These are phyloP conservation scores for Bradypodion pumilum DNA, from an alignment of 2,797 vertebrate species.

Conservation along the genomic window DNA sequence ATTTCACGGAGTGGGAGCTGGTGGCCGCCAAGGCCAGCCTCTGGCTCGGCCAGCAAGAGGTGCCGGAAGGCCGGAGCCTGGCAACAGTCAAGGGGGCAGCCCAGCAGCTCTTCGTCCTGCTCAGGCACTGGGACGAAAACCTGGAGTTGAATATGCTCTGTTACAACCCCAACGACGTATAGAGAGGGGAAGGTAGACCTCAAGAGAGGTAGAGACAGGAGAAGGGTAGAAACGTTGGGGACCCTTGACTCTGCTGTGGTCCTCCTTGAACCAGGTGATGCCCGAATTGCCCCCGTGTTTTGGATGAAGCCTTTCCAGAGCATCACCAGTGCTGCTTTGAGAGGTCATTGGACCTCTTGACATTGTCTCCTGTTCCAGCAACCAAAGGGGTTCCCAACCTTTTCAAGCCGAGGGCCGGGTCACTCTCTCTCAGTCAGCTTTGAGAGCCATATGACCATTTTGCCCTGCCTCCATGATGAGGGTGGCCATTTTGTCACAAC, in stretches of 20 bases:
- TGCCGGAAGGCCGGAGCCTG: conserved; percentile 85
- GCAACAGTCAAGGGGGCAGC: conserved; percentile 84
- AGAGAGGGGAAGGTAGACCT: neutral
- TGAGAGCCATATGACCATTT: too few species aligned
- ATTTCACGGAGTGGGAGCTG: conserved; percentile 95
- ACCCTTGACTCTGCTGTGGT: too few species aligned
- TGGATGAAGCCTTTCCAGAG: too few species aligned
- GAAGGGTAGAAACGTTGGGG: neutral
- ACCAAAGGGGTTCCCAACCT: too few species aligned
- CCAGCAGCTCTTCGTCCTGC: conserved; percentile 95
- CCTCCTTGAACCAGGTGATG: neutral
- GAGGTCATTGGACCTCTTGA: neutral
- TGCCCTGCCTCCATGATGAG: too few species aligned
- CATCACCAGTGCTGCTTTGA: neutral
- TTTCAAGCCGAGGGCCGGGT: too few species aligned
- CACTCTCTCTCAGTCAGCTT: too few species aligned
- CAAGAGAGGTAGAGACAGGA: accelerated
- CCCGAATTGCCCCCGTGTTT: neutral
- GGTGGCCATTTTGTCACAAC: too few species aligned
- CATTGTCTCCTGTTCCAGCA: neutral
- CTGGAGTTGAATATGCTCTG: conserved; percentile 96
- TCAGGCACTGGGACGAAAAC: conserved; percentile 97
- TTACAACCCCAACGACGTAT: conserved; percentile 92
- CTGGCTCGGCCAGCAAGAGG: conserved; percentile 86
- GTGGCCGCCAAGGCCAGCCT: conserved; percentile 92